Evolutionary conservation across 2,113 vertebrate genomes (phyloP).

Genomic region (Leptobrachium ailaonicum): DNA sequence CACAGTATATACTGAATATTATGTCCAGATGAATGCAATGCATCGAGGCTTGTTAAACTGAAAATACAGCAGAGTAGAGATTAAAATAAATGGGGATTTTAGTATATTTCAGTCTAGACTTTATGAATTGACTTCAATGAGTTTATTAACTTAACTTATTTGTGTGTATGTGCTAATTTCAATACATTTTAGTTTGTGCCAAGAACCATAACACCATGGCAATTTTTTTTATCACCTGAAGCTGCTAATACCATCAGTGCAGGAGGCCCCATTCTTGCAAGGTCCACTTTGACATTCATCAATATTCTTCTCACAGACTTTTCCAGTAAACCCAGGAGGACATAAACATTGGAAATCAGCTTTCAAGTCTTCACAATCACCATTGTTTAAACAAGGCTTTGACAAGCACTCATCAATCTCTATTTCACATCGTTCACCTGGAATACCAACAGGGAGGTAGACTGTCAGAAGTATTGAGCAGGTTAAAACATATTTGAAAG

Average conservation of each 20-base stretch:
- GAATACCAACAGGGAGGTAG: neutral
- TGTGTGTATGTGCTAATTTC: too few species aligned
- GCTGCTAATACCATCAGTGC: constrained; percentile 80
- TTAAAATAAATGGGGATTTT: too few species aligned
- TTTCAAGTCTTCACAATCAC: constrained; percentile 80
- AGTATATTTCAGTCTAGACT: too few species aligned
- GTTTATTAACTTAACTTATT: too few species aligned
- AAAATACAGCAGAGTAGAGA: too few species aligned
- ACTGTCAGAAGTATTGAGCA: neutral
- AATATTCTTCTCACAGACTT: constrained; percentile 81
- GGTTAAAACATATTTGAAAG: too few species aligned
- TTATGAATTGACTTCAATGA: too few species aligned
- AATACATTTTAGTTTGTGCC: too few species aligned
- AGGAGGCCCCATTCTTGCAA: constrained; percentile 86
- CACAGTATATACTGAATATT: too few species aligned
- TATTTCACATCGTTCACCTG: constrained; percentile 79
- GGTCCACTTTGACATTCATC: constrained; percentile 89
- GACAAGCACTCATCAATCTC: constrained; percentile 91
- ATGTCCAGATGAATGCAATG: too few species aligned
- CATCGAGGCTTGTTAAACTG: too few species aligned
- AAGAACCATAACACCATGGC: too few species aligned
- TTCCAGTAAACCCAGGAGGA: constrained; percentile 79
- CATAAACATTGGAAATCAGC: constrained; percentile 85
- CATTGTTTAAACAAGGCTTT: constrained; percentile 86
- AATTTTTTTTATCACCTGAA: constrained; percentile 79